Evolutionary conservation across 1,140 invertebrate genomes (phyloP).

Genomic region (Dolichoris vasculosae): DNA sequence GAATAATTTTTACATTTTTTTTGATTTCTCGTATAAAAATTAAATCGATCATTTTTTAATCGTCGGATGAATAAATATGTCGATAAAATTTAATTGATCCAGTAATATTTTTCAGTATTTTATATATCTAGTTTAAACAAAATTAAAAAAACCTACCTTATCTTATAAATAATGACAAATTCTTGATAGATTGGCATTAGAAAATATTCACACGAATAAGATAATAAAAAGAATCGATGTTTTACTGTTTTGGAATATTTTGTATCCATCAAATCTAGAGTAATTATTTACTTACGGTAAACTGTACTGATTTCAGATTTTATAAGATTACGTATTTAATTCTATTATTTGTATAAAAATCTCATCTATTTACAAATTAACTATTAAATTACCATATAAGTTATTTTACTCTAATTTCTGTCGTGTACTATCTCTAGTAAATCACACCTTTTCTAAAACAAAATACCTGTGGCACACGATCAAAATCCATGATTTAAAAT

Average conservation of each 20-base stretch:
- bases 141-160: background rate
- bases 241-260: background rate
- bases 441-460: background rate
- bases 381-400: background rate
- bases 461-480: background rate
- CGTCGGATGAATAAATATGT: constrained; percentile 8
- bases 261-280: background rate
- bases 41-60: constrained; percentile 17
- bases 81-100: constrained; percentile 38
- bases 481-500: background rate
- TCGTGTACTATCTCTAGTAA: background rate
- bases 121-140: background rate
- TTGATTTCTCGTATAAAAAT: background rate
- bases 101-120: background rate
- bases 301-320: no score
- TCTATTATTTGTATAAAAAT: background rate
- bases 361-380: no score
- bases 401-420: background rate
- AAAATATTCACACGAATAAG: background rate
- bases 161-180: background rate
- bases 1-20: constrained; percentile 8
- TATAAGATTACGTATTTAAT: background rate
- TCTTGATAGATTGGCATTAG: background rate
- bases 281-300: no score
- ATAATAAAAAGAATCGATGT: background rate